Conservation (phyloP, 2,113 vertebrate species). For the Sphyrna mokarran region DNA sequence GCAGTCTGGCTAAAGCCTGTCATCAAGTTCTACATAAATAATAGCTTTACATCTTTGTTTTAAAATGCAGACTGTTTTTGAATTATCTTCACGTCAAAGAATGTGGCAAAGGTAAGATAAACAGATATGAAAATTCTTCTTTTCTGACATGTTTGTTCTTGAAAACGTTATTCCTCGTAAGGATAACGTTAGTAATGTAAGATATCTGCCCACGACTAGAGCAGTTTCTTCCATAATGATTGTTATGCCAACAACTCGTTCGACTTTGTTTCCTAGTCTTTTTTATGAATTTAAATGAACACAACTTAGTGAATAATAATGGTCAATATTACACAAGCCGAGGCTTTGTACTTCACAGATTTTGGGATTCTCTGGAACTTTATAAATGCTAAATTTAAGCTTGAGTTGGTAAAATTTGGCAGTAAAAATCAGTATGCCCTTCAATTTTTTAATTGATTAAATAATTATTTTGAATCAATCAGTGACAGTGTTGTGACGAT, state of each 20-base stretch:
- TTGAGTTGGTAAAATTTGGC: neutral
- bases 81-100: conserved; percentile 79
- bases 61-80: conserved; percentile 78
- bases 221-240: neutral
- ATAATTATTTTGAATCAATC: neutral
- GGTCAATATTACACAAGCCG: neutral
- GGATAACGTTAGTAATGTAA: neutral
- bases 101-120: conserved; percentile 83
- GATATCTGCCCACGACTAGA: neutral
- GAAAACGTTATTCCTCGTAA: neutral
- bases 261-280: neutral
- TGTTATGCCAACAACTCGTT: neutral
- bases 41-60: conserved; percentile 35
- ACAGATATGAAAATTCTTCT: neutral
- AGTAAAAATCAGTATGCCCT: neutral
- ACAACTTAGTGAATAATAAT: neutral
- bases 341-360: neutral
- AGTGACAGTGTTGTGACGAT: neutral
- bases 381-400: neutral
- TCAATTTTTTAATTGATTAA: neutral
- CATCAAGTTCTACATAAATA: neutral
- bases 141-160: neutral
- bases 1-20: too few relatives aligned
- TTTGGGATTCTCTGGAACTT: neutral
- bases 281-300: neutral